These are phyloP conservation scores for Prochilodus magdalenae DNA, from an alignment of 2,113 vertebrate species.

Conservation along the genomic window DNA sequence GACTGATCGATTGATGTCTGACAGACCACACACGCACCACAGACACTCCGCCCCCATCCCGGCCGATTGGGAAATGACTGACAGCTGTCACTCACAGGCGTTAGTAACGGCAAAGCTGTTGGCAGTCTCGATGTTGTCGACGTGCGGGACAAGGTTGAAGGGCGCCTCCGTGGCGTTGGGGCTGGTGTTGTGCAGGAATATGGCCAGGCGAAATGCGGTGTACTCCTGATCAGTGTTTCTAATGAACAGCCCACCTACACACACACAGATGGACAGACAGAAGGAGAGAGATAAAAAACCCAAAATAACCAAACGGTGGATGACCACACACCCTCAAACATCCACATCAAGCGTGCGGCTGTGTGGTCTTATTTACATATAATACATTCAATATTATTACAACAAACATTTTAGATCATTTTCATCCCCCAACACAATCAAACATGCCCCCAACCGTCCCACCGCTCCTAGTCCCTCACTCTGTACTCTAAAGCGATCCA, in stretches of 20 bases:
- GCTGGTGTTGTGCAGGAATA: constrained; percentile 99
- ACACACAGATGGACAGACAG: constrained; percentile 51
- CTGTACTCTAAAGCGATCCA: too few species aligned
- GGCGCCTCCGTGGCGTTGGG: constrained; percentile 97
- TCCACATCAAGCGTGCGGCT: too few species aligned
- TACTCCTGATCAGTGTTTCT: constrained; percentile 99
- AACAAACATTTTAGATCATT: too few species aligned
- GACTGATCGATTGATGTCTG: not conserved
- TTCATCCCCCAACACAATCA: too few species aligned
- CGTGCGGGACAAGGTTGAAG: constrained; percentile 98
- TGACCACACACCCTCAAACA: too few species aligned
- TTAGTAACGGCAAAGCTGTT: constrained; percentile 99
- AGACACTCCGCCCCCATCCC: not conserved
- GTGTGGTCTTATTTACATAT: too few species aligned
- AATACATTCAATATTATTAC: too few species aligned
- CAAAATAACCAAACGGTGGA: too few species aligned
- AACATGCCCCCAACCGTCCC: too few species aligned
- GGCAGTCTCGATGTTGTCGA: constrained; percentile 99
- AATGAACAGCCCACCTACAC: constrained; percentile 96
- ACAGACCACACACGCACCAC: not conserved
- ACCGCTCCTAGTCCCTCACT: too few species aligned
- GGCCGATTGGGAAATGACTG: constrained; percentile 7
- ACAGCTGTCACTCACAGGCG: constrained; percentile 90
- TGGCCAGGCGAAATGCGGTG: constrained; percentile 96
- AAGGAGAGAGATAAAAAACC: constrained; percentile 14